phyloP scores from a whole-genome alignment of 2,888 invertebrate species.

The Andrena flavipes region DNA sequence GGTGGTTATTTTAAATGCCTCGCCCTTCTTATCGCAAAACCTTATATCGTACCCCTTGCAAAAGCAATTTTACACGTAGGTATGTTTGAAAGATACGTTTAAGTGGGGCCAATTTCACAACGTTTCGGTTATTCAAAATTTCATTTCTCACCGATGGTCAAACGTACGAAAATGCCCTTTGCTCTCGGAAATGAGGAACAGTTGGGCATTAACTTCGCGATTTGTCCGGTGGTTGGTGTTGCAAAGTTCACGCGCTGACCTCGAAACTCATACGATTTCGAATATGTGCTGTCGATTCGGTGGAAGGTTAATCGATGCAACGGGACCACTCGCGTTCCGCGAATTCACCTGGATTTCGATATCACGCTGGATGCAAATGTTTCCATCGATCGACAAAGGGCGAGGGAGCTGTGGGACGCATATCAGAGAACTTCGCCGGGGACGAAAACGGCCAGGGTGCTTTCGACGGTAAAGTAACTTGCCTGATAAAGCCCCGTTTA shows the following conservation, averaged over 20 bases:
- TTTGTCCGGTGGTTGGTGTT: background rate
- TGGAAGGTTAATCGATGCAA: conserved; percentile 19
- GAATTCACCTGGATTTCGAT: conserved; percentile 27
- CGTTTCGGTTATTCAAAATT: too few relatives aligned
- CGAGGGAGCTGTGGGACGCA: background rate
- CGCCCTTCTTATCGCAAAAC: conserved; percentile 7
- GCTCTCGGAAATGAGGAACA: background rate
- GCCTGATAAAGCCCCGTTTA: conserved; percentile 43
- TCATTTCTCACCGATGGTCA: background rate
- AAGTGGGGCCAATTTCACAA: background rate
- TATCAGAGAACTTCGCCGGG: background rate
- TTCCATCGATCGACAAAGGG: conserved; percentile 26
- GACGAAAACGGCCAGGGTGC: background rate
- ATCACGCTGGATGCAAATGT: conserved; percentile 36
- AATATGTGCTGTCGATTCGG: background rate
- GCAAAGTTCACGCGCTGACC: background rate
- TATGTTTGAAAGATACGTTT: background rate
- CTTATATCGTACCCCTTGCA: background rate
- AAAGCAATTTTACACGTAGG: background rate
- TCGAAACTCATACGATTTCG: background rate
- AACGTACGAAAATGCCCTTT: background rate
- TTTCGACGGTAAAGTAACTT: conserved; percentile 6
- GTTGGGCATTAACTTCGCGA: conserved; percentile 14
- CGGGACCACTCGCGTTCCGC: background rate
- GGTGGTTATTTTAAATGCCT: conserved; percentile 15